Evolutionary conservation across 2,888 invertebrate genomes (phyloP), one percentile per base, ranked within the genome.

Genomic region (Griposia aprilina): DNA sequence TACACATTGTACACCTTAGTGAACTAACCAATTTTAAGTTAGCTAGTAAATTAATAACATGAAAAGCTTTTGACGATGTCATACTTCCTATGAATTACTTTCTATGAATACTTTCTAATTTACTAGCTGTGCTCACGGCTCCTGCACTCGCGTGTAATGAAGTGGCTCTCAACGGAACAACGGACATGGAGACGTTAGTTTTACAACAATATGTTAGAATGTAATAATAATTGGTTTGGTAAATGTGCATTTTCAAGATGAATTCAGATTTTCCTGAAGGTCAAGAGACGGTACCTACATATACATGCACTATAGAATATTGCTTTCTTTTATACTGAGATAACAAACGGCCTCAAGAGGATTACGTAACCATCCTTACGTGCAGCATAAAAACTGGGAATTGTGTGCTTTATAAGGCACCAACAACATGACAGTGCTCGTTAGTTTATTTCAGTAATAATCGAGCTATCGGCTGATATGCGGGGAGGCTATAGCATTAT

Each of bases 281-380:
- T 41, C 15, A 36, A 52, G 0, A 41, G 15, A 15, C 15, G 3
- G 20, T 26, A 15, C 41, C 5, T 41, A 0, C 13, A 20, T 41
- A 2, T 68, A 30, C 17, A 45, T 45, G 55, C 13, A 30, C 26
- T 30, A 23, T 30, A 74, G 23, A 45, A 74, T 55, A 26, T 55
- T 45, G 26, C 26, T 41, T 55, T 23, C 30, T 26, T 45, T 55
- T 30, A 13, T 30, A 55, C 17, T 13, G 17, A 45, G 41, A 23
- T 55, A 74, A 20, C 30, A 74, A 45, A 74, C 5, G 13, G 30
- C 6, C n/a, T 30, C 30, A 74, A 74, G 17, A 30, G n/a, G 30
- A 74, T 57, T 45, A 45, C 30, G 55, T n/a, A 30, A 74, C 57
- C 20, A 59, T 59, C 20, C 20, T 74, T 55, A 75, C 11, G 20